Evolutionary conservation across 2,113 vertebrate genomes (phyloP), one percentile per base, ranked within the genome.

Genomic region (Helogale parvula): DNA sequence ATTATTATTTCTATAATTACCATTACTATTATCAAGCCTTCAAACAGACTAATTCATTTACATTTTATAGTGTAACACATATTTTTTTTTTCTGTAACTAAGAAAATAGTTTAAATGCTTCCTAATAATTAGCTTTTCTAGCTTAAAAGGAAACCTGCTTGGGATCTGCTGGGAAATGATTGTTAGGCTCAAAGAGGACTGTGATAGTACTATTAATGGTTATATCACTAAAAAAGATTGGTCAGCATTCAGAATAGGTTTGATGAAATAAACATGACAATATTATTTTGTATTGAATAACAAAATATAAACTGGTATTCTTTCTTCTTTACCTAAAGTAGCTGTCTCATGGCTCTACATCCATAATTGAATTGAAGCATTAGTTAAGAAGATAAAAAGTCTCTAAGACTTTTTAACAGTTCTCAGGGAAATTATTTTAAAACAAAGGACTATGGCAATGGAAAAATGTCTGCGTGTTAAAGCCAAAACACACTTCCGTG

Each of bases 401-500:
- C 45, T 72, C 57, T 57, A 74, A 94, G 14, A 74, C 27, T 47
- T 97, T 95, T 94, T 38, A 95, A n/a, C 33, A 94, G 13, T 94
- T 92, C 72, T 54, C 50, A 97, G 87, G 89, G 89, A 84, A 96
- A 92, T 94, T 5, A 77, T 88, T 94, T 97, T 96, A 88, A 85
- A 97, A 97, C 93, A 97, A 68, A 97, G 76, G 50, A 23, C 72
- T 96, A 41, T 94, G 79, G 94, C n/a, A 71, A 5, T 92, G 85
- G 86, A 98, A 98, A 95, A 83, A 60, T 92, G 45, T 74, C 89
- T 98, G 27, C n/a, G 6, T 86, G 54, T 38, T 79, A 35, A 87
- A 97, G 52, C 96, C 74, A 98, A 93, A 88, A 96, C 1, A 71
- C 50, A 96, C 60, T 92, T 91, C 88, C 21, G 16, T 97, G 93